phyloP scores from a whole-genome alignment of 2,797 vertebrate species.

The Lophotriccus pileatus region DNA sequence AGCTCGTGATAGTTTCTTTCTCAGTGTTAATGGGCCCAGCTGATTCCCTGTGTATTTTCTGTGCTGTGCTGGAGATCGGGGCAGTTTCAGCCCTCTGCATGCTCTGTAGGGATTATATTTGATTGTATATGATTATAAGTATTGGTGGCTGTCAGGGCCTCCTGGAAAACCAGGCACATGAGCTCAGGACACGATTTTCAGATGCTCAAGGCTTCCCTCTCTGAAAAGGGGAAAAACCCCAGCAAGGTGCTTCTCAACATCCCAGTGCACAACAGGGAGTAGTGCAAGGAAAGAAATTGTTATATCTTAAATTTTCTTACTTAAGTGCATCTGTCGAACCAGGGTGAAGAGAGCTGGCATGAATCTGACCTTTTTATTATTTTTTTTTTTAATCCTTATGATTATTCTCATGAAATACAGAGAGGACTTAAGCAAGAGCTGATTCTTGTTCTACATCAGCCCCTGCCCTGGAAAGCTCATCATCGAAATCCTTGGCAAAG shows the following conservation, averaged over 20 bases:
- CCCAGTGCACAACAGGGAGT: background rate
- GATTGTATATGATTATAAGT: background rate
- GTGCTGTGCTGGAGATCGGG: background rate
- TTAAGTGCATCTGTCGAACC: background rate
- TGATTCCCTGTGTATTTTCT: background rate
- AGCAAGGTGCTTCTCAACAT: background rate
- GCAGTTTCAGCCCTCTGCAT: background rate
- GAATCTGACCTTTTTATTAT: background rate
- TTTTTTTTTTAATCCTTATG: background rate
- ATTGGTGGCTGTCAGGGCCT: background rate
- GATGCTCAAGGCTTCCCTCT: background rate
- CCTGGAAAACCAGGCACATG: background rate
- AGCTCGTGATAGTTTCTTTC: background rate
- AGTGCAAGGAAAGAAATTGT: background rate
- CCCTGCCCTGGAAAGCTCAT: background rate
- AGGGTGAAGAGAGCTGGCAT: background rate
- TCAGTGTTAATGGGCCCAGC: background rate
- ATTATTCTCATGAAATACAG: background rate
- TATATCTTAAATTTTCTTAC: background rate
- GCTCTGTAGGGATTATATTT: background rate
- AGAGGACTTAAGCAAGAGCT: constrained; percentile 19
- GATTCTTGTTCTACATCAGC: background rate
- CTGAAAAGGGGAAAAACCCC: background rate
- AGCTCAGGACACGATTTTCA: background rate
- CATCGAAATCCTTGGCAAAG: background rate